phyloP scores from a whole-genome alignment of 2,888 invertebrate genomes.

The Limnephilus auricula region DNA sequence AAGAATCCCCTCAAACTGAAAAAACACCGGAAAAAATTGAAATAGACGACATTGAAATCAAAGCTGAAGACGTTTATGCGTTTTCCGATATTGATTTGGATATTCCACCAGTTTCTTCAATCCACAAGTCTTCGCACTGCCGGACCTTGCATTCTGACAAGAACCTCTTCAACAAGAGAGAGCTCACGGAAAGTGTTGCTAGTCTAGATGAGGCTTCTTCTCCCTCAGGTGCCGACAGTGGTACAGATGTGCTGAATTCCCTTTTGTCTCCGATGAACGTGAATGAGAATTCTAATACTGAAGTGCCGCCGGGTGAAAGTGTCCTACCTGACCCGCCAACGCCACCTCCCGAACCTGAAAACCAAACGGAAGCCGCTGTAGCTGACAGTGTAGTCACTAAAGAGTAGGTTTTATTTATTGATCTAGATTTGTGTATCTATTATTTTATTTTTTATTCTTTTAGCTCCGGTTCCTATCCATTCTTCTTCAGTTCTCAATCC shows the following conservation, averaged over 20 bases:
- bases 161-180: conserved; percentile 63
- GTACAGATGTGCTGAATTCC: conserved; percentile 59
- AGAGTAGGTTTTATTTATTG: conserved; percentile 20
- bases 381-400: not conserved
- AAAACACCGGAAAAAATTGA: conserved; percentile 70
- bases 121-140: conserved; percentile 70
- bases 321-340: not conserved
- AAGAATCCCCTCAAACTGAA: conserved; percentile 66
- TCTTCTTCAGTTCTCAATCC: not conserved
- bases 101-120: conserved; percentile 73
- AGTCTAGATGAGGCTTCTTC: conserved; percentile 58
- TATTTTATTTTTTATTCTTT: not conserved
- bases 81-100: conserved; percentile 75
- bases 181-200: conserved; percentile 43
- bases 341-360: conserved; percentile 29
- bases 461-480: not conserved
- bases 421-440: not conserved
- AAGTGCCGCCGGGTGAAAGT: conserved; percentile 7
- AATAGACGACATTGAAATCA: conserved; percentile 77
- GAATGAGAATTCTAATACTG: conserved; percentile 52
- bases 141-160: conserved; percentile 63
- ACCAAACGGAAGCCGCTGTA: not conserved
- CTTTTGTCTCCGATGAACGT: conserved; percentile 55
- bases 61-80: conserved; percentile 76
- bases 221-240: conserved; percentile 48